Conservation (phyloP, 2,113 vertebrate genomes). For the Megalops atlanticus region DNA sequence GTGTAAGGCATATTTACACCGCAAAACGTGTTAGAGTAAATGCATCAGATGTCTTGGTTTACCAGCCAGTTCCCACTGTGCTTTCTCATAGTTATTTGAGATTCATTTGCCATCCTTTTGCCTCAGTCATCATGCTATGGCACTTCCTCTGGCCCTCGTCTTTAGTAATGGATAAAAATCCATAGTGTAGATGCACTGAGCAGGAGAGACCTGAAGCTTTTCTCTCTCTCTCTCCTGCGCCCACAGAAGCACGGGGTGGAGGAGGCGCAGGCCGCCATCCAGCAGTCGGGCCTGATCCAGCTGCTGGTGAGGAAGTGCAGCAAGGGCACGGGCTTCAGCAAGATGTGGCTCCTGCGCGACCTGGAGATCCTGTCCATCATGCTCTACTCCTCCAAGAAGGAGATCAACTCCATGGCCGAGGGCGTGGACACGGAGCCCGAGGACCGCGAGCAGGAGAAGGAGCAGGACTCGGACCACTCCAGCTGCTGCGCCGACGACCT, state of each 20-base stretch:
- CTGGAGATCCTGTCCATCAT: constrained; percentile 96
- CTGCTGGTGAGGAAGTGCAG: constrained; percentile 94
- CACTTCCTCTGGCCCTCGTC: too few species aligned
- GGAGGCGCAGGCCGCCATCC: constrained; percentile 81
- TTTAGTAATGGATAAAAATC: too few species aligned
- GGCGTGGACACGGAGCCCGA: constrained; percentile 69
- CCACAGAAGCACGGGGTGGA: constrained; percentile 83
- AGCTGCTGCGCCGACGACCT: constrained; percentile 68
- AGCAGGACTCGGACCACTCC: constrained; percentile 78
- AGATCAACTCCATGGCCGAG: constrained; percentile 80
- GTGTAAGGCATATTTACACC: too few species aligned
- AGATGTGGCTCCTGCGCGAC: constrained; percentile 94
- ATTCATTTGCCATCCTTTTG: too few species aligned
- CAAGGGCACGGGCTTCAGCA: constrained; percentile 96
- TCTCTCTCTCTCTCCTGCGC: neutral
- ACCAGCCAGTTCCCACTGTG: too few species aligned
- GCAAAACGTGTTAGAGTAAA: too few species aligned
- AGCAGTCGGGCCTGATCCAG: constrained; percentile 84
- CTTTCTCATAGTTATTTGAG: too few species aligned
- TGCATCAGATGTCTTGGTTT: too few species aligned
- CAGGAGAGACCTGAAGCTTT: neutral
- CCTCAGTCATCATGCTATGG: constrained; percentile 2
- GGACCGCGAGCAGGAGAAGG: constrained; percentile 77
- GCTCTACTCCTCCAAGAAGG: constrained; percentile 95
- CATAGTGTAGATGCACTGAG: too few species aligned